Evolutionary conservation across 1,140 invertebrate species (phyloP).

Genomic region (Bombus picipes): DNA sequence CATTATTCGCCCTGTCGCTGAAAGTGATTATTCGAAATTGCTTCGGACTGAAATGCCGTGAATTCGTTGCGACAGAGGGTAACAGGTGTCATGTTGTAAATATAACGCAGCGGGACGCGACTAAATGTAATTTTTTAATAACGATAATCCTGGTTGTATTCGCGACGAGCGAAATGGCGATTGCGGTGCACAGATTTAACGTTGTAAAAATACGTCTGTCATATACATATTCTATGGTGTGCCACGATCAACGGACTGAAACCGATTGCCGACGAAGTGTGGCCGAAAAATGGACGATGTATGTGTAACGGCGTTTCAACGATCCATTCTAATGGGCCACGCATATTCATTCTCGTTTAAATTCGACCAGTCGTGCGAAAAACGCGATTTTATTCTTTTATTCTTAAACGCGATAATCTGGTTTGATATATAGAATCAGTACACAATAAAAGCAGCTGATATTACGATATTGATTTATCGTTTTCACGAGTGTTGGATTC

Average conservation of each 20-base stretch:
- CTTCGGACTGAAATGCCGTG: too few relatives aligned
- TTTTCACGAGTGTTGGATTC: too few relatives aligned
- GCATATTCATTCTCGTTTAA: conserved; percentile 13
- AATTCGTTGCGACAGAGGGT: background rate
- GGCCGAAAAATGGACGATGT: conserved; percentile 1
- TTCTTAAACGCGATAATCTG: background rate
- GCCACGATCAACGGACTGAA: background rate
- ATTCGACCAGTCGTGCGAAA: background rate
- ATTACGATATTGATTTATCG: too few relatives aligned
- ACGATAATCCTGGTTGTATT: background rate
- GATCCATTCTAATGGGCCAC: background rate
- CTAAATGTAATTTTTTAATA: conserved; percentile 34
- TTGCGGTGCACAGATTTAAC: background rate
- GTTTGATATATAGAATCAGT: too few relatives aligned
- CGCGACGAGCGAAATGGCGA: background rate
- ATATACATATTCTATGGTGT: conserved; percentile 10
- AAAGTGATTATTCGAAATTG: background rate
- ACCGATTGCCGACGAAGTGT: background rate
- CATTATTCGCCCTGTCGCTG: background rate
- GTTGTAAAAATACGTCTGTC: conserved; percentile 31
- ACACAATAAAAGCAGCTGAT: too few relatives aligned
- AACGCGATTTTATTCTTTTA: background rate
- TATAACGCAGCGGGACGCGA: background rate
- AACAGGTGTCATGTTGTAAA: conserved; percentile 13
- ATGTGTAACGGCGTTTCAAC: background rate